Conservation (phyloP, 2,113 vertebrate genomes). For the Menura novaehollandiae region DNA sequence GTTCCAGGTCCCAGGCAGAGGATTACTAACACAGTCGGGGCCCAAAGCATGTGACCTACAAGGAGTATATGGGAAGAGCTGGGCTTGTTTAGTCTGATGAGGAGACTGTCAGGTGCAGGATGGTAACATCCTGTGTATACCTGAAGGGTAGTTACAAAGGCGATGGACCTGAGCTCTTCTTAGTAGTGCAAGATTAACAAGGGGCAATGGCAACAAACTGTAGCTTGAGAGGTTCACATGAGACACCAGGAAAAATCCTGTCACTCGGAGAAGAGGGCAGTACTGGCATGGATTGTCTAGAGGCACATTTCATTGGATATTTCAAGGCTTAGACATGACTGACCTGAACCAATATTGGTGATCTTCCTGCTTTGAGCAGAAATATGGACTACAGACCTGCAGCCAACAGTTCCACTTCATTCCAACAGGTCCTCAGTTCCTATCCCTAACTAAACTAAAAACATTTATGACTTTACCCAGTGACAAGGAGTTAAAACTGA, state of each 20-base stretch:
- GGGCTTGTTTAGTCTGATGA: background rate
- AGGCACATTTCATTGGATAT: background rate
- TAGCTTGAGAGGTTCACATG: background rate
- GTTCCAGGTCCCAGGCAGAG: background rate
- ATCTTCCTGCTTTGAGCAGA: background rate
- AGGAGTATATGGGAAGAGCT: background rate
- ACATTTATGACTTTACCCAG: background rate
- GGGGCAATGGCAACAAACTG: background rate
- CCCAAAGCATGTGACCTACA: fast-evolving
- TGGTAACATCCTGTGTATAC: background rate
- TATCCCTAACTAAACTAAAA: background rate
- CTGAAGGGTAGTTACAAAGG: background rate
- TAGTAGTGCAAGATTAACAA: background rate
- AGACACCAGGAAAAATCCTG: background rate
- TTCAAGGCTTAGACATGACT: background rate
- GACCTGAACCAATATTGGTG: background rate
- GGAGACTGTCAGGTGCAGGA: background rate
- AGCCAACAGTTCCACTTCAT: background rate
- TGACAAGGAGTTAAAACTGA: background rate
- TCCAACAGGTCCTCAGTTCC: background rate
- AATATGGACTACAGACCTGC: background rate
- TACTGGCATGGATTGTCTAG: background rate
- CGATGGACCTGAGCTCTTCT: background rate
- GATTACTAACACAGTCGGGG: fast-evolving
- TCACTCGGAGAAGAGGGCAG: background rate